These are phyloP conservation scores for Yponomeuta sedellus DNA, from an alignment of 2,888 invertebrate species.

Conservation along the genomic window DNA sequence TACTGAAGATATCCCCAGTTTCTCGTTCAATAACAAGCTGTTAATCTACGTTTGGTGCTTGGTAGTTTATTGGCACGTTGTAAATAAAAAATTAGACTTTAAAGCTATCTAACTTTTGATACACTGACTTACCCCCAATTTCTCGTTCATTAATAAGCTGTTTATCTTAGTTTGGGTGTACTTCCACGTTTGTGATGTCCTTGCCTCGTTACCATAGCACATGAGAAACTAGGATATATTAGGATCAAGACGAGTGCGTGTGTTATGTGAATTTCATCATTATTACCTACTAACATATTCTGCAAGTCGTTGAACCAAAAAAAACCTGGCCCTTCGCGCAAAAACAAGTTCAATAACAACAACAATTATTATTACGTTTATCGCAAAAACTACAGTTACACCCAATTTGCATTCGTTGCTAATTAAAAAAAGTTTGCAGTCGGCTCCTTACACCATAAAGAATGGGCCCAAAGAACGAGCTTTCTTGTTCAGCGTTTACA, in stretches of 20 bases:
- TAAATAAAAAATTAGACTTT: no score
- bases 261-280: no score
- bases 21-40: not conserved
- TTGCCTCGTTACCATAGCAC: no score
- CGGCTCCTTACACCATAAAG: constrained; percentile 4
- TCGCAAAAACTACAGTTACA: constrained; percentile 5
- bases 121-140: no score
- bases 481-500: not conserved
- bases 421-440: not conserved
- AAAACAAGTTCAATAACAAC: not conserved
- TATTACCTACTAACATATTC: not conserved
- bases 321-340: not conserved
- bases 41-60: not conserved
- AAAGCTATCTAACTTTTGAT: no score
- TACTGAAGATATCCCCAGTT: not conserved
- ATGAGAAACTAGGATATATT: no score
- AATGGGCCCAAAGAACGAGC: not conserved
- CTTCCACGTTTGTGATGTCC: no score
- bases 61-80: no score
- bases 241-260: no score
- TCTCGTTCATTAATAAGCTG: no score
- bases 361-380: not conserved
- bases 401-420: not conserved
- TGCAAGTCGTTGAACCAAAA: not conserved
- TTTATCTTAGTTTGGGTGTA: no score